Percentiles rank a stretch among this genome's conserved stretches.
Evolutionary conservation across 2,113 vertebrate genomes (phyloP).

Genomic region (Ornithorhynchus anatinus): DNA sequence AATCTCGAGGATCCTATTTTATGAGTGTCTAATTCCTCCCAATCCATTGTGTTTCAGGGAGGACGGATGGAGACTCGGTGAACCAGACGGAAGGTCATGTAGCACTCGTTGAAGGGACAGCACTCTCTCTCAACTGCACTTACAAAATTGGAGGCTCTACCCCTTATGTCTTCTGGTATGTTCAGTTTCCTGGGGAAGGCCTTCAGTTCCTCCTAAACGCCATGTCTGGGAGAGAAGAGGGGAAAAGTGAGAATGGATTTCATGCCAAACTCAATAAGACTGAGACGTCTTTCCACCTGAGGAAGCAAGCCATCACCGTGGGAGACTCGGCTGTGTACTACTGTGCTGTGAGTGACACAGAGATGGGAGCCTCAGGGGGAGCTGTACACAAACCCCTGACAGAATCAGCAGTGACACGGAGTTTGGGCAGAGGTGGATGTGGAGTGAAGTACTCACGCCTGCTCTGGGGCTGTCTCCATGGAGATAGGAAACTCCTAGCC

Average conservation of each 20-base stretch:
- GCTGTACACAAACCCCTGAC: neutral
- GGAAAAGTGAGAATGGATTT: neutral
- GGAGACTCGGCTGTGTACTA: neutral
- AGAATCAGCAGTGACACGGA: no score
- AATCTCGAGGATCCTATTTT: no score
- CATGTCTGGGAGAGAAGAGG: neutral
- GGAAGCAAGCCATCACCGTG: neutral
- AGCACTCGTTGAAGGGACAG: neutral
- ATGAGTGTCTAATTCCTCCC: no score
- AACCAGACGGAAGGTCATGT: neutral
- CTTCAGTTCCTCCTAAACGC: constrained; percentile 1
- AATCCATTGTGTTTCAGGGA: neutral
- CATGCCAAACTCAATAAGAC: neutral
- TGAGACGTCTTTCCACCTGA: neutral
- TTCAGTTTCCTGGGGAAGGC: neutral
- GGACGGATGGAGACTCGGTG: neutral
- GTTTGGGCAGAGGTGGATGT: no score
- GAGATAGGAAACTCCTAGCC: no score
- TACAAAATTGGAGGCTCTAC: neutral
- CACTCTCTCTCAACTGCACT: constrained; percentile 2
- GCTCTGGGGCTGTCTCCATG: no score
- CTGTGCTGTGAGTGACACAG: constrained; percentile 3
- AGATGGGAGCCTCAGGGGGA: neutral
- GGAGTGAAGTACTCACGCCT: no score
- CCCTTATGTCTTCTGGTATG: constrained; percentile 16